These are phyloP conservation scores for Zoanthus sociatus DNA, from an alignment of 92 coral and sea anemone genomes.

Conservation along the genomic window DNA sequence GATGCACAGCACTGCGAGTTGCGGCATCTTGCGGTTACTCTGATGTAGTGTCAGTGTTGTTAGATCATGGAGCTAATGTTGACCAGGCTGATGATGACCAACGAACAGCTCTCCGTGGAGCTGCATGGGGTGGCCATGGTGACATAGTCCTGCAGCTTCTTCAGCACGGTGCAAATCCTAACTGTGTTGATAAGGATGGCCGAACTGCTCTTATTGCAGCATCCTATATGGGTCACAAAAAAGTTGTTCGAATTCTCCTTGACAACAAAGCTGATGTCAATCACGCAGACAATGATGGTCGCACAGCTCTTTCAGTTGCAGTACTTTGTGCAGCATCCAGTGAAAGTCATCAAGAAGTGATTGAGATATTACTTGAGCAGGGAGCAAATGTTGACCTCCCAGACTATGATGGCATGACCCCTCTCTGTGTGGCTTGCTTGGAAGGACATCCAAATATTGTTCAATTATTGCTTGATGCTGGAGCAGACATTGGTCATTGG, in stretches of 20 bases:
- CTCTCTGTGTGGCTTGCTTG: conserved; percentile 91
- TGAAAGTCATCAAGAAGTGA: conserved; percentile 85
- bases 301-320: conserved; percentile 95
- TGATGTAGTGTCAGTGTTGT: conserved; percentile 90
- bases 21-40: conserved; percentile 97
- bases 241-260: conserved; percentile 86
- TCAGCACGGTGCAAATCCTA: conserved; percentile 92
- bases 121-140: conserved; percentile 99
- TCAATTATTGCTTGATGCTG: conserved; percentile 74
- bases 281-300: conserved; percentile 95
- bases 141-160: conserved; percentile 90
- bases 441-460: conserved; percentile 90
- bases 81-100: conserved; percentile 93
- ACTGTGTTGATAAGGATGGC: conserved; percentile 92
- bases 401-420: conserved; percentile 95
- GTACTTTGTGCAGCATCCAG: conserved; percentile 86
- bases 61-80: conserved; percentile 88
- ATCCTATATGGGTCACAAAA: conserved; percentile 94
- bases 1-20: conserved; percentile 93
- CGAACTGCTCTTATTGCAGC: conserved; percentile 97
- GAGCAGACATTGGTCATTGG: conserved; percentile 97
- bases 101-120: conserved; percentile 96
- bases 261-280: conserved; percentile 90
- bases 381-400: conserved; percentile 92
- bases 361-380: conserved; percentile 69